These are phyloP conservation scores for Phainopepla nitens DNA, from an alignment of 2,113 vertebrate genomes.

Conservation along the genomic window DNA sequence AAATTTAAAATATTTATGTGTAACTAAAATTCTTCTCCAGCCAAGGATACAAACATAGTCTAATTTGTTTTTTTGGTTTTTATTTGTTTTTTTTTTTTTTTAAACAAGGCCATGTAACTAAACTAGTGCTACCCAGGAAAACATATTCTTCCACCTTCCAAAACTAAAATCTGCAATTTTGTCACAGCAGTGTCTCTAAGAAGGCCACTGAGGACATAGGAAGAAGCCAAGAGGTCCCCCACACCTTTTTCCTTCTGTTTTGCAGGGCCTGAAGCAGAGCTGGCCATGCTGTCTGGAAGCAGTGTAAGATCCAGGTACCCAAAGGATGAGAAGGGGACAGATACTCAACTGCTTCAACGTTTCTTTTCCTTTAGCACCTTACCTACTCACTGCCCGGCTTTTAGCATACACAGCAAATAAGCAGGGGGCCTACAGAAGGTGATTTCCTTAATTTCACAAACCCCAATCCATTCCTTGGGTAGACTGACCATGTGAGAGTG, in stretches of 20 bases:
- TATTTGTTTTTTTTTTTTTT: background rate
- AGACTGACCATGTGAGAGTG: background rate
- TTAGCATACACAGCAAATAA: background rate
- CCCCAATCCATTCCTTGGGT: background rate
- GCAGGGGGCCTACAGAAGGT: background rate
- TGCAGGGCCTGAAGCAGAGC: background rate
- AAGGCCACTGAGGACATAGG: background rate
- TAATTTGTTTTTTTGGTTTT: background rate
- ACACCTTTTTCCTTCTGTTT: background rate
- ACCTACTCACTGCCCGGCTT: background rate
- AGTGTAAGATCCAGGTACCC: background rate
- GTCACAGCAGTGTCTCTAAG: background rate
- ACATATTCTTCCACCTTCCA: background rate
- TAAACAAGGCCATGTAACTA: background rate
- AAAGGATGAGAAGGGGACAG: background rate
- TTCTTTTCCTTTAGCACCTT: background rate
- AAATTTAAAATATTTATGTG: background rate
- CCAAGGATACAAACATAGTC: background rate
- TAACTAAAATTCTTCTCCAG: background rate
- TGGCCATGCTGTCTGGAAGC: background rate
- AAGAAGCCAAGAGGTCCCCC: background rate
- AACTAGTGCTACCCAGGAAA: background rate
- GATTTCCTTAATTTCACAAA: background rate
- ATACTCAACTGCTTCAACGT: background rate
- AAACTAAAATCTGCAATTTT: background rate